Evolutionary conservation across 2,888 invertebrate species (phyloP), one percentile per base, ranked within the genome.

Genomic region (Eupithecia insigniata): DNA sequence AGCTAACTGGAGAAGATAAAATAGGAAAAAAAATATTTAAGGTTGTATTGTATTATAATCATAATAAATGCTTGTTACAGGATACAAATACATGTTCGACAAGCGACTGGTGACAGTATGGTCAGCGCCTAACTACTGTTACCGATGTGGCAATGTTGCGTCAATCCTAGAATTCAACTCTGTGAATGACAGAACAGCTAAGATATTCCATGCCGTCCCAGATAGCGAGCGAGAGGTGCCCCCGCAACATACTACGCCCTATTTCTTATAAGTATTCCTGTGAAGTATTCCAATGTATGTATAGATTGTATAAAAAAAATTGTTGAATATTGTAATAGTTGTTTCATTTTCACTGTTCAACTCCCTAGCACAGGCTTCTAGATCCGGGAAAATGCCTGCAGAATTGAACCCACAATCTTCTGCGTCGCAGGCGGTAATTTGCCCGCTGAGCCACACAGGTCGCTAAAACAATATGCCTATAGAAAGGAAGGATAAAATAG

Each of bases 51-150:
- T 39, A 39, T 43, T 18, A 18, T 67, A 39, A 36, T 18, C 28
- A 34, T 32, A 22, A 14, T 46, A 18, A 8, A 51, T 66, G 36
- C 58, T 67, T 69, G 22, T 90, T 95, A 30, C 93, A 98, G 98
- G 98, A 76, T 98, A 97, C 92, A 99, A 99, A 94, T 99, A 99
- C 90, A 99, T 99, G 98, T 99, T 99, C 91, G 97, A 99, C 86
- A 97, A 99, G 83, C 97, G 98, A 89, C 94, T 99, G 82, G 99
- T 99, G 46, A 99, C 99, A 0, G 98, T 99, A 2, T 99, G 99
- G 99, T 99, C 99, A 22, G 99, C 99, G 7, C 99, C 99, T 6
- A 99, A 99, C 94, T 99, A 99, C 92, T 99, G 99, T 92, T 99
- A 99, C 90, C 96, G 99, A 34, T 99, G 99, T 89, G 99, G 99